A percentile compares a stretch with the other conserved stretches of the same genome.
phyloP scores from a whole-genome alignment of 1,140 invertebrate species.

The Calliphora vicina region DNA sequence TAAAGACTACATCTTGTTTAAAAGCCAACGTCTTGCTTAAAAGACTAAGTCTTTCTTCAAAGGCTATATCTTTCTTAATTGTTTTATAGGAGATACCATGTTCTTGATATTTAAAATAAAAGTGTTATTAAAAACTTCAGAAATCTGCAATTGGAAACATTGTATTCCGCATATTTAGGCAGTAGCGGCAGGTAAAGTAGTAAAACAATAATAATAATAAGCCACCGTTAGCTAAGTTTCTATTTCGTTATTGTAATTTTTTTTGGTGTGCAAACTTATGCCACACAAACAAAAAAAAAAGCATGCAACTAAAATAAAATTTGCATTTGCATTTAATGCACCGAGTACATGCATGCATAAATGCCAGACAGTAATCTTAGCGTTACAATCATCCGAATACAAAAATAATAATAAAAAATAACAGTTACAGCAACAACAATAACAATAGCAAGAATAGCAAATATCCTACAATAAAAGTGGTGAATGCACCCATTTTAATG shows the following conservation, averaged over 20 bases:
- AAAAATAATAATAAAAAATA: conserved; percentile 20
- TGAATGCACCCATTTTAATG: conserved; percentile 29
- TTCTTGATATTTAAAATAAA: no score
- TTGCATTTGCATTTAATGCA: conserved; percentile 32
- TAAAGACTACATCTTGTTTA: not conserved
- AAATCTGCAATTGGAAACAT: not conserved
- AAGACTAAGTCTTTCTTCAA: no score
- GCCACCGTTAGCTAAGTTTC: conserved; percentile 29
- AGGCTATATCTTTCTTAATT: no score
- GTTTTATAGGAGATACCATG: no score
- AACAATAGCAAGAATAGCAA: not conserved
- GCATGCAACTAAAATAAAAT: not conserved
- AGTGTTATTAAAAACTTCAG: no score
- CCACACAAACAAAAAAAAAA: not conserved
- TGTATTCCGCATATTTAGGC: not conserved
- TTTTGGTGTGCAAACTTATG: no score
- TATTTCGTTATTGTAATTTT: not conserved
- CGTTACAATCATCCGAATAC: conserved; percentile 32
- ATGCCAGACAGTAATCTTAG: conserved; percentile 30
- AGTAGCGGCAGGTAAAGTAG: not conserved
- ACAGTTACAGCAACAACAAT: not conserved
- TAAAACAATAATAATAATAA: conserved; percentile 18
- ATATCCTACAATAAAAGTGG: not conserved
- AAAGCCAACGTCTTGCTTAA: no score
- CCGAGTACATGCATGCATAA: conserved; percentile 12